phyloP scores from a whole-genome alignment of 2,888 invertebrate species.

The Sepiola atlantica region DNA sequence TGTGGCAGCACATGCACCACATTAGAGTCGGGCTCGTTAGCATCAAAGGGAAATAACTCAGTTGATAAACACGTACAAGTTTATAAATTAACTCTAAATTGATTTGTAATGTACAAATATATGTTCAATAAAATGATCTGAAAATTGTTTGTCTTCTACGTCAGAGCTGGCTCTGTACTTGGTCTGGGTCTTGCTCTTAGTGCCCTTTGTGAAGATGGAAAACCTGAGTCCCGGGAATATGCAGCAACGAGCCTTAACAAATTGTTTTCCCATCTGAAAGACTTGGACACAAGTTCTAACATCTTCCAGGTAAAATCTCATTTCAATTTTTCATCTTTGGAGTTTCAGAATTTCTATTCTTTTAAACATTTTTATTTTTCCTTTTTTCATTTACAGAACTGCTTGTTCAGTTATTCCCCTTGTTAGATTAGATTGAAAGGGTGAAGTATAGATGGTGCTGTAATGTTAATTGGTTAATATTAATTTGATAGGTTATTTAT shows the following conservation, averaged over 20 bases:
- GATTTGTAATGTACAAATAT: not conserved
- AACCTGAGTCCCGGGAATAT: slow-evolving; percentile 66
- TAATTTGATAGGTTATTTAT: too few relatives aligned
- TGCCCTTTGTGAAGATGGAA: slow-evolving; percentile 66
- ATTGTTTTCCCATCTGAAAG: slow-evolving; percentile 54
- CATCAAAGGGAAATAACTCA: too few relatives aligned
- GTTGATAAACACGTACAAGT: too few relatives aligned
- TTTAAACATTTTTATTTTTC: not conserved
- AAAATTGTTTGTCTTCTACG: not conserved
- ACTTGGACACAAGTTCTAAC: slow-evolving; percentile 51
- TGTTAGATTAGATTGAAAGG: too few relatives aligned
- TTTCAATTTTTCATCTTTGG: not conserved
- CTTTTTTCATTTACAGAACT: too few relatives aligned
- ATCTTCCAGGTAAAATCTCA: slow-evolving; percentile 56
- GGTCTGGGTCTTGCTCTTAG: slow-evolving; percentile 64
- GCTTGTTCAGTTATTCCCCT: too few relatives aligned
- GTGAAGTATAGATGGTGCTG: too few relatives aligned
- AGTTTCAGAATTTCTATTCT: not conserved
- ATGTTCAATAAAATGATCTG: not conserved
- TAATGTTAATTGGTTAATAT: too few relatives aligned
- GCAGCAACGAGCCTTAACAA: slow-evolving; percentile 59
- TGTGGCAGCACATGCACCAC: too few relatives aligned
- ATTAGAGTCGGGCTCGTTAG: too few relatives aligned
- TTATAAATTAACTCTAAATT: too few relatives aligned
- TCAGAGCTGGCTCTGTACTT: slow-evolving; percentile 64